These are phyloP conservation scores for Pollicipes pollicipes DNA, from an alignment of 1,140 invertebrate genomes.

Conservation along the genomic window DNA sequence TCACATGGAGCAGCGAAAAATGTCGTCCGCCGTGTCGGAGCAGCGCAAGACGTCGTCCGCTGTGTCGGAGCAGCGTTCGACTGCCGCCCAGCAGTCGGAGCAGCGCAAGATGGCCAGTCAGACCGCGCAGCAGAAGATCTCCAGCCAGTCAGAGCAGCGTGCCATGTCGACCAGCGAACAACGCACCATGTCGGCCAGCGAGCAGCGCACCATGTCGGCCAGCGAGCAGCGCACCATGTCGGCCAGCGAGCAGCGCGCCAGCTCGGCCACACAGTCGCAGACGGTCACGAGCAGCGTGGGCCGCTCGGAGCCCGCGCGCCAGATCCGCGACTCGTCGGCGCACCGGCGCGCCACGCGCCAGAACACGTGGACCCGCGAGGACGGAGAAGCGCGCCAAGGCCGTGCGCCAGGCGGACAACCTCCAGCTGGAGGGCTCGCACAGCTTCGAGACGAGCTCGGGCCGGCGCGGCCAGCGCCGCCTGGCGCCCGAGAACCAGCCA, in stretches of 20 bases:
- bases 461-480: background rate
- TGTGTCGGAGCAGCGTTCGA: no score
- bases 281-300: background rate
- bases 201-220: background rate
- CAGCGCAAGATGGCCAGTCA: no score
- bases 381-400: background rate
- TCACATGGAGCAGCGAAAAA: background rate
- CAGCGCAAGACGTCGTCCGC: background rate
- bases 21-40: no score
- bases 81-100: background rate
- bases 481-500: background rate
- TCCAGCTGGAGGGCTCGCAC: background rate
- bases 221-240: background rate
- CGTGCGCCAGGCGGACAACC: background rate
- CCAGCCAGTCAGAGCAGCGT: background rate
- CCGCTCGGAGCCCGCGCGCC: no score
- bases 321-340: background rate
- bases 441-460: background rate
- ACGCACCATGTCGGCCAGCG: background rate
- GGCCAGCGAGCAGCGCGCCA: background rate
- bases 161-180: no score
- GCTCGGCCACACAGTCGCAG: background rate
- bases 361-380: background rate
- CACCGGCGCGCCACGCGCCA: background rate
- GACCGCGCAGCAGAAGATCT: background rate